Percentiles rank a stretch among this genome's conserved stretches.
Evolutionary conservation across 2,888 invertebrate genomes (phyloP).

Genomic region (Archips crataeganus): DNA sequence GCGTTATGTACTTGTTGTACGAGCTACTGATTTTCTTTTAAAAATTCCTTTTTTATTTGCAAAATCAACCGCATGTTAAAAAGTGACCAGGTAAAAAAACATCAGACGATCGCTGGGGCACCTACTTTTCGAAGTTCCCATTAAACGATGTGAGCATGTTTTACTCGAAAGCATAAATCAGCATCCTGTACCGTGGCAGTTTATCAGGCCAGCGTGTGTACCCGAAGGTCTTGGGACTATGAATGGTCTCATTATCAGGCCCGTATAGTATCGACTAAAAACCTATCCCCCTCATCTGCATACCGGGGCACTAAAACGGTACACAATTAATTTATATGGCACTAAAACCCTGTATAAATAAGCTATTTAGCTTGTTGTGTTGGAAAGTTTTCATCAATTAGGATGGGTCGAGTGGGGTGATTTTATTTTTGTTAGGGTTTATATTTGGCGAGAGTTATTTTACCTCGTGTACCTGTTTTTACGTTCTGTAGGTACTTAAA

Average conservation of each 20-base stretch:
- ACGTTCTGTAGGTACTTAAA: too few relatives aligned
- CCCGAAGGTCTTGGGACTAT: conserved; percentile 15
- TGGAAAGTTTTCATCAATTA: conserved; percentile 23
- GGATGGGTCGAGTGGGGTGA: background rate
- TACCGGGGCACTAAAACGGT: conserved; percentile 27
- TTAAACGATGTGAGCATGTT: background rate
- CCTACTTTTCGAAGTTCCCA: background rate
- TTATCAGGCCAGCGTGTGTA: conserved; percentile 24
- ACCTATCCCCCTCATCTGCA: conserved; percentile 32
- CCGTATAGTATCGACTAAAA: conserved; percentile 25
- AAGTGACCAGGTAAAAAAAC: background rate
- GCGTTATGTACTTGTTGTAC: too few relatives aligned
- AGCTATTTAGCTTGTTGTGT: conserved; percentile 13
- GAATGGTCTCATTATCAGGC: conserved; percentile 27
- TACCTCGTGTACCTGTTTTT: too few relatives aligned
- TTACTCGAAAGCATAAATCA: conserved; percentile 1
- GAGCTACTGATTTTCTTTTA: too few relatives aligned
- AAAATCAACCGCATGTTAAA: too few relatives aligned
- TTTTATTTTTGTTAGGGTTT: background rate
- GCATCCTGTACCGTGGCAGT: conserved; percentile 13
- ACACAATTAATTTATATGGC: conserved; percentile 37
- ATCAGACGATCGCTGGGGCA: too few relatives aligned
- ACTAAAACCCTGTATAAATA: conserved; percentile 39
- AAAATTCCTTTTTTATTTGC: too few relatives aligned
- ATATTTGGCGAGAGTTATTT: too few relatives aligned